Evolutionary conservation across 2,113 vertebrate species (phyloP), one percentile per base, ranked within the genome.

Genomic region (Pomatostomus ruficeps): DNA sequence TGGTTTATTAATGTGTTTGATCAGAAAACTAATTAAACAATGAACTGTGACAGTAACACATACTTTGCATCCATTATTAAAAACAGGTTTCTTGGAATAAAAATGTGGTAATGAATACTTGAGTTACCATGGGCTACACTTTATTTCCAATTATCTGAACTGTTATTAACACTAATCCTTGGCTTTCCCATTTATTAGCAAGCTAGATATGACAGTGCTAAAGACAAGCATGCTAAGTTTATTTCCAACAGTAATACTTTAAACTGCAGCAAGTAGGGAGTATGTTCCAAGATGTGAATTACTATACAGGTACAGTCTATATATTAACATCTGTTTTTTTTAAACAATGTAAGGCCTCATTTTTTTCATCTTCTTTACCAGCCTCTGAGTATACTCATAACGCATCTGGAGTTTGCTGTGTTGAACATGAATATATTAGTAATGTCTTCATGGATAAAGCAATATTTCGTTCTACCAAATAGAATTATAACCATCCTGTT

Each of bases 1-100:
- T 98, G 96, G 98, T 97, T 97, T 97, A 97, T 98, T 98, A 98
- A 97, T 93, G 91, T 97, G 77, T 97, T 98, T 98, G 97, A 98
- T 97, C 95, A 97, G 95, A 96, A 98, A 98, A 97, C 96, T 97
- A 97, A 98, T 98, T 98, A 97, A 98, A 95, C 95, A 94, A 93
- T 85, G 86, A 97, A 96, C 88, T 95, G 93, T 95, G 84, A 87
- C 88, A 71, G 93, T 86, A 97, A 97, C 65, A 95, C 75, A 85
- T 91, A 97, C 73, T 96, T 70, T 46, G 48, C 88, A 95, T 97
- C 96, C 94, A 91, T 98, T 98, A 98, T 97, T 97, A 95, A 97
- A 97, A 96, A 52, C 79, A 79, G 85, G 36, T 71, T 97, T 97
- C 88, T 96, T 96, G 89, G 65, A 82, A 97, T 96, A 88, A 97